phyloP scores from a whole-genome alignment of 2,113 vertebrate genomes.

The Syrrhaptes paradoxus region DNA sequence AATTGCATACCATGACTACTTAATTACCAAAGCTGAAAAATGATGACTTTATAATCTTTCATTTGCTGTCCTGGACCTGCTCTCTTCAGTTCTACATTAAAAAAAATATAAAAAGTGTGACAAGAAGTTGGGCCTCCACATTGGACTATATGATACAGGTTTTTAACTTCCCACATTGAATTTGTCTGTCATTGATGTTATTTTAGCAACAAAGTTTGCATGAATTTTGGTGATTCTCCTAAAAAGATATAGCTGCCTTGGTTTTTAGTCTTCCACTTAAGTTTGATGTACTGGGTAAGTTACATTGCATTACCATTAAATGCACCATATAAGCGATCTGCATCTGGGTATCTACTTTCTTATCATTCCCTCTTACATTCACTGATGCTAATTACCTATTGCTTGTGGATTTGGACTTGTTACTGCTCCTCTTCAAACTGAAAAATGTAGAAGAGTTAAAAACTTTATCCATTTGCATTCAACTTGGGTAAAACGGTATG shows the following conservation, averaged over 20 bases:
- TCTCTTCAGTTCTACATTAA: neutral
- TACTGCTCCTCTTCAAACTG: neutral
- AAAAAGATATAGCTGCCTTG: neutral
- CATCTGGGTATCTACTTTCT: neutral
- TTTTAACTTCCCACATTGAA: neutral
- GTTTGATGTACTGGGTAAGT: neutral
- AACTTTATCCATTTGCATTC: neutral
- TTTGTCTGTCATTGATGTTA: neutral
- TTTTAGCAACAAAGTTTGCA: neutral
- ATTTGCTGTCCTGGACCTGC: neutral
- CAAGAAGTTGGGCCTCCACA: neutral
- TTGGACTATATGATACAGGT: neutral
- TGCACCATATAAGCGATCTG: neutral
- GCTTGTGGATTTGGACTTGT: neutral
- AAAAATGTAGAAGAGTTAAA: neutral
- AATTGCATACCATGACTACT: neutral
- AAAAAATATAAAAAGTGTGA: neutral
- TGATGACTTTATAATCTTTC: neutral
- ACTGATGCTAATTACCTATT: neutral
- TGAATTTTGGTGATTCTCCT: neutral
- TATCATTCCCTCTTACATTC: neutral
- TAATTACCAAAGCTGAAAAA: neutral
- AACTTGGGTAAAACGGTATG: accelerated
- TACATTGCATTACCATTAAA: neutral
- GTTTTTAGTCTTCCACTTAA: neutral